Percentiles rank a stretch among this genome's conserved stretches.
These are phyloP conservation scores for Creontiades dilutus DNA, from an alignment of 2,888 invertebrate genomes.

Conservation along the genomic window DNA sequence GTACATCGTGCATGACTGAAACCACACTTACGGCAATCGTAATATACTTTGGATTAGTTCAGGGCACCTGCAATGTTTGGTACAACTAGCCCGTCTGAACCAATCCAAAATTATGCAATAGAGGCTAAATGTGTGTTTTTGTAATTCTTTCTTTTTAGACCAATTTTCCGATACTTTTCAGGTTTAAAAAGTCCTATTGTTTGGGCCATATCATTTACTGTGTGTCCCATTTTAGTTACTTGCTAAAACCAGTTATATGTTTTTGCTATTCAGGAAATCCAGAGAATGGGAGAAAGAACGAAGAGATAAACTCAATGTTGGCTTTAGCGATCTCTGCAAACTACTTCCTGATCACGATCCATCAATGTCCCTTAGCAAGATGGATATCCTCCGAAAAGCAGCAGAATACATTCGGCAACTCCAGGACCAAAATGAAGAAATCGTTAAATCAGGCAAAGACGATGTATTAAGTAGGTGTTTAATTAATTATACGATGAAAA, in stretches of 20 bases:
- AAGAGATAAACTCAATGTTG: slow-evolving; percentile 77
- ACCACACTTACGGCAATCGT: no score
- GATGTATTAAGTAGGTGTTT: slow-evolving; percentile 70
- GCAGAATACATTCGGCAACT: slow-evolving; percentile 76
- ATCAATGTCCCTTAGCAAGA: slow-evolving; percentile 76
- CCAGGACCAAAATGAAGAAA: slow-evolving; percentile 76
- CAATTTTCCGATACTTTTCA: no score
- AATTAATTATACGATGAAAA: background rate
- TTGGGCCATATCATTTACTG: background rate
- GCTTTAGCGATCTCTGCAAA: slow-evolving; percentile 78
- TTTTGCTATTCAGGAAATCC: slow-evolving; percentile 75
- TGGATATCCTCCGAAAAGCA: slow-evolving; percentile 77
- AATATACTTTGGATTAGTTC: no score
- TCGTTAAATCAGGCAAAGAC: slow-evolving; percentile 74
- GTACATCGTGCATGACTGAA: no score
- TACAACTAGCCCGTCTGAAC: no score
- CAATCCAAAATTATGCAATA: no score
- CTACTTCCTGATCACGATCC: slow-evolving; percentile 78
- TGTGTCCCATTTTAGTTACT: background rate
- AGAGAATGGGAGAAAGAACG: slow-evolving; percentile 77
- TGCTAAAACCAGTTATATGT: background rate
- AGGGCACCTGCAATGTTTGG: no score
- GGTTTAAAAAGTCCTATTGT: background rate
- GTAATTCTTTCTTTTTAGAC: no score
- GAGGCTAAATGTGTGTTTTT: no score